Percentiles rank a stretch among this genome's conserved stretches.
phyloP scores from a whole-genome alignment of 2,888 invertebrate genomes.

The Trichacis sp. region DNA sequence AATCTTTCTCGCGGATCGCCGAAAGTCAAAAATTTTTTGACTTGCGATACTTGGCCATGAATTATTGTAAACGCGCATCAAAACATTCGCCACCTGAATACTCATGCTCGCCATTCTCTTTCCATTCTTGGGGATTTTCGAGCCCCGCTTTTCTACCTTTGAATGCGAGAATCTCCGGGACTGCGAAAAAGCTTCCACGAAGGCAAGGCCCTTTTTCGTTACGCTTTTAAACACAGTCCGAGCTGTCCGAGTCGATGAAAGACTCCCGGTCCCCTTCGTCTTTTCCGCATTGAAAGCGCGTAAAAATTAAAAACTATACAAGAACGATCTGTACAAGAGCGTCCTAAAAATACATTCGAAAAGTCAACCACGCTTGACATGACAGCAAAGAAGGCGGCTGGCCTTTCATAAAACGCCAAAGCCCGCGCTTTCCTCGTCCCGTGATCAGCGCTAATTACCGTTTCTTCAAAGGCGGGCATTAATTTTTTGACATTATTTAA shows the following conservation, averaged over 20 bases:
- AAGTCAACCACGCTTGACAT: conserved; percentile 8
- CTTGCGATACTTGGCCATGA: no score
- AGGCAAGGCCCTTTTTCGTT: conserved; percentile 4
- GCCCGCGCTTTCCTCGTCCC: conserved; percentile 7
- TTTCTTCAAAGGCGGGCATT: conserved; percentile 2
- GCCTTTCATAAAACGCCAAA: neutral
- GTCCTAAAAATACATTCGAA: conserved; percentile 22
- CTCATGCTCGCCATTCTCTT: neutral
- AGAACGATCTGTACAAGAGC: conserved; percentile 15
- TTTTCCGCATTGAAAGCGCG: conserved; percentile 13
- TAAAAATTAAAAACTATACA: conserved; percentile 20
- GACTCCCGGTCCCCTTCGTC: neutral
- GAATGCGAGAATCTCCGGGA: conserved; percentile 1
- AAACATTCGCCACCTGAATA: neutral
- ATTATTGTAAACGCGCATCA: no score
- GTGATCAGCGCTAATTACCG: conserved; percentile 23
- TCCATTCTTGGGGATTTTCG: neutral
- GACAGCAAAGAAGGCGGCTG: conserved; percentile 4
- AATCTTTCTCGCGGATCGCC: no score
- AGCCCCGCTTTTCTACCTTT: neutral
- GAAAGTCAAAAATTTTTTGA: no score
- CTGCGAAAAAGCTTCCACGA: conserved; percentile 14
- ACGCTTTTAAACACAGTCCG: conserved; percentile 8
- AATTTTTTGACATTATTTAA: conserved; percentile 16
- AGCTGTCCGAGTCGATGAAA: conserved; percentile 8